phyloP scores from a whole-genome alignment of 2,797 vertebrate genomes.

The Girardinus metallicus region DNA sequence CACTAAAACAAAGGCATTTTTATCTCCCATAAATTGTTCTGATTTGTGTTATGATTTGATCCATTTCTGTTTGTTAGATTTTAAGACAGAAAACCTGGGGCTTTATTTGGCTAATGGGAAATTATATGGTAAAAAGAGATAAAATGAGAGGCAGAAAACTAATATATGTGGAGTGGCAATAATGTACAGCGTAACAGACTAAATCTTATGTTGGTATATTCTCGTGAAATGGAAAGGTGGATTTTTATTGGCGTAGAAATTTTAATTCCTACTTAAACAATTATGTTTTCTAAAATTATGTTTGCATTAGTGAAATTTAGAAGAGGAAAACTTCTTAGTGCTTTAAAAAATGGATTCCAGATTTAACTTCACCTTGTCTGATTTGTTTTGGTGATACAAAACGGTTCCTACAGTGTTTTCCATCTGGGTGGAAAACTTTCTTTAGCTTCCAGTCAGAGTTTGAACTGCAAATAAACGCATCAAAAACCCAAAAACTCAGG shows the following conservation, averaged over 20 bases:
- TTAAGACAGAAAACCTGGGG: background rate
- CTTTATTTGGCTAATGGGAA: background rate
- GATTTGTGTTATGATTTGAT: background rate
- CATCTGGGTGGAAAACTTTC: constrained; percentile 44
- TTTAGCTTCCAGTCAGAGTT: constrained; percentile 21
- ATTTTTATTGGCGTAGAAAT: background rate
- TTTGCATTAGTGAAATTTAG: background rate
- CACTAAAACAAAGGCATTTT: background rate
- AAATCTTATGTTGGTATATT: background rate
- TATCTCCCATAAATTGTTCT: background rate
- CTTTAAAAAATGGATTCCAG: background rate
- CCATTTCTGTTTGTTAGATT: background rate
- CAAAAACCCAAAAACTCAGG: background rate
- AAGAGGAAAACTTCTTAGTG: background rate
- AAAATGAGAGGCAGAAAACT: background rate
- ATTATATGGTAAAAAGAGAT: background rate
- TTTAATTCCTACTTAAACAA: background rate
- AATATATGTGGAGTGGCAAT: background rate
- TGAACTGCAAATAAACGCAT: constrained; percentile 23
- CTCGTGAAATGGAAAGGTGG: background rate
- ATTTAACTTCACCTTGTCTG: background rate
- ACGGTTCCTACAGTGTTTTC: constrained; percentile 34
- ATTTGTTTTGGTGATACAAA: constrained; percentile 33
- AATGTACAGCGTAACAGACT: background rate
- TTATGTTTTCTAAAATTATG: background rate